Conservation (phyloP, 2,113 vertebrate species). For the Syngnathus typhle region DNA sequence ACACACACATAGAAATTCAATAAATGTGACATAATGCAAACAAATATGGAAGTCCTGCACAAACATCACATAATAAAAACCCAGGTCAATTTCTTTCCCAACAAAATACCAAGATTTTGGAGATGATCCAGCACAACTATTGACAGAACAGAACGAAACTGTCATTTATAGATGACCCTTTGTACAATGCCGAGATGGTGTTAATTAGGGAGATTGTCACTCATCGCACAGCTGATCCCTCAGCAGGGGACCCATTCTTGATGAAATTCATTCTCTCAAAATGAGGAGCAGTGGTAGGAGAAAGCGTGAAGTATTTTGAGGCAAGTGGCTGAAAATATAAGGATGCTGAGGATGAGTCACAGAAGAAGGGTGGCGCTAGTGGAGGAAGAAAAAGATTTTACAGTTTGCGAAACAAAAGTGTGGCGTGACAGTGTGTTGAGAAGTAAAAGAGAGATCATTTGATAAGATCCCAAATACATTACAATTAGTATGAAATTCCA, state of each 20-base stretch:
- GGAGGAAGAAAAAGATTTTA: constrained; percentile 5
- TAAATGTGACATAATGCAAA: constrained; percentile 35
- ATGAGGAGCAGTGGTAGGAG: constrained; percentile 9
- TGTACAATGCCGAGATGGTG: constrained; percentile 54
- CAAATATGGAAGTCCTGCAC: constrained; percentile 29
- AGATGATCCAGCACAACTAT: constrained; percentile 65
- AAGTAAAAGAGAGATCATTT: neutral
- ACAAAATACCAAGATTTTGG: constrained; percentile 13
- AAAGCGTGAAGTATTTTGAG: constrained; percentile 25
- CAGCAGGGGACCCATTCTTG: constrained; percentile 38
- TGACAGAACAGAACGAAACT: constrained; percentile 7
- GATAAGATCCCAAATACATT: neutral
- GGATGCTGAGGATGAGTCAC: constrained; percentile 35
- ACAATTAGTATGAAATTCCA: too few relatives aligned
- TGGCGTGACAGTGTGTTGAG: neutral
- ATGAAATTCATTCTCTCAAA: constrained; percentile 11
- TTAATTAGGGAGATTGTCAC: constrained; percentile 59
- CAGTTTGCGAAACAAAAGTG: neutral
- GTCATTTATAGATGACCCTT: constrained; percentile 59
- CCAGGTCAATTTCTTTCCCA: too few relatives aligned
- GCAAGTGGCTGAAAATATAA: constrained; percentile 4
- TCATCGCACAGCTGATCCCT: constrained; percentile 57
- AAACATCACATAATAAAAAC: constrained; percentile 39
- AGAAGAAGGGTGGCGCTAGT: constrained; percentile 13
- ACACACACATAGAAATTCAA: too few relatives aligned